Conservation (phyloP, 2,113 vertebrate genomes). For the Indri indri region DNA sequence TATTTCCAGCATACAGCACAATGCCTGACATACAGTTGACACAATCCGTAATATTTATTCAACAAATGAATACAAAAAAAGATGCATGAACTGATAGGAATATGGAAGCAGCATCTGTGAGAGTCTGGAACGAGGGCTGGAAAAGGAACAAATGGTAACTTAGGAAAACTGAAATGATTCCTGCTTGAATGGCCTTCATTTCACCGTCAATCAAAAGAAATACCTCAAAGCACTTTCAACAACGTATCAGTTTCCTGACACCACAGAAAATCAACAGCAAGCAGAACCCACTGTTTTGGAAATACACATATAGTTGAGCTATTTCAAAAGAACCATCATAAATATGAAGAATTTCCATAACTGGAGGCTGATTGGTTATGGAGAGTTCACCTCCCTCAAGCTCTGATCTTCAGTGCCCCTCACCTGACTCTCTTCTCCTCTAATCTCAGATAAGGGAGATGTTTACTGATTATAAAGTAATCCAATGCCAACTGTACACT, state of each 20-base stretch:
- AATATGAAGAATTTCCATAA: not conserved
- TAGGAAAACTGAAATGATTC: not conserved
- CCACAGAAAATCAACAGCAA: not conserved
- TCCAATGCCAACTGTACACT: no score
- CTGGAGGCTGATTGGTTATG: not conserved
- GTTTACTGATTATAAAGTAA: not conserved
- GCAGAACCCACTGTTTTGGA: no score
- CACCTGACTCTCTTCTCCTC: no score
- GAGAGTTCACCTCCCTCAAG: not conserved
- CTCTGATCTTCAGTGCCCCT: no score
- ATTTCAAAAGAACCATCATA: not conserved
- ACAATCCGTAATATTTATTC: not conserved
- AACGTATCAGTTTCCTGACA: not conserved
- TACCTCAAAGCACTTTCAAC: not conserved
- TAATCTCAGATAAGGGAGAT: not conserved
- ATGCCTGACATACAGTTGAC: not conserved
- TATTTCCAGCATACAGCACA: not conserved
- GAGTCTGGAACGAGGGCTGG: no score
- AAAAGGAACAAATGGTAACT: not conserved
- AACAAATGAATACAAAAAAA: not conserved
- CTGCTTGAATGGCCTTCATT: not conserved
- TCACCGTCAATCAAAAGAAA: not conserved
- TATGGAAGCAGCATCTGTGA: accelerated
- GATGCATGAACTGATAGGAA: not conserved
- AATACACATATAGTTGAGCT: not conserved